phyloP scores from a whole-genome alignment of 2,113 vertebrate genomes.

The Misgurnus mizolepis region DNA sequence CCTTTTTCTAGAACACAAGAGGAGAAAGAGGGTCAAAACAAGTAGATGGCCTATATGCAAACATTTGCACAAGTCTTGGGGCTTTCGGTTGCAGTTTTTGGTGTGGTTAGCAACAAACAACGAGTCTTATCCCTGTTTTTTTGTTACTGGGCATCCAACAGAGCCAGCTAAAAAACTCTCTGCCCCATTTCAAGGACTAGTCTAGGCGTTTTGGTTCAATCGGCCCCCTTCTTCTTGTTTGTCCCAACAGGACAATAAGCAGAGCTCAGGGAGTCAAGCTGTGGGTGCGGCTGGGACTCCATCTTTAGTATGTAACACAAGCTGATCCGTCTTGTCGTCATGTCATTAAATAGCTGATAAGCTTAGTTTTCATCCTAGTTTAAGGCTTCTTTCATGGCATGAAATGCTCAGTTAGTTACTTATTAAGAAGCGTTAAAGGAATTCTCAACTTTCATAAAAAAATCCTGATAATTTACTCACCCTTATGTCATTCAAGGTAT shows the following conservation, averaged over 20 bases:
- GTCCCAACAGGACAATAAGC: constrained; percentile 79
- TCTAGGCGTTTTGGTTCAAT: constrained; percentile 58
- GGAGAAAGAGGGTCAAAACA: neutral
- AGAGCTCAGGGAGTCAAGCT: constrained; percentile 72
- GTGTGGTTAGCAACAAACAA: neutral
- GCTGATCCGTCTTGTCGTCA: constrained; percentile 59
- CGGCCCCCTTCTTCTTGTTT: constrained; percentile 71
- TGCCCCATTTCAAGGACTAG: constrained; percentile 46
- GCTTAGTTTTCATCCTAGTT: constrained; percentile 43
- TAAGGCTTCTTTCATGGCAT: constrained; percentile 61
- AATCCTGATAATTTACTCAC: no score
- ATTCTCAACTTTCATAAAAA: no score
- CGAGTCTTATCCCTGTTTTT: neutral
- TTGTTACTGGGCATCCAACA: constrained; percentile 1
- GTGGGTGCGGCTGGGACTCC: constrained; percentile 67
- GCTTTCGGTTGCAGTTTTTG: neutral
- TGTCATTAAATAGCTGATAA: constrained; percentile 46
- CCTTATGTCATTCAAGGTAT: no score
- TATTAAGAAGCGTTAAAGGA: neutral
- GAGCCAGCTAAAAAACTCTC: neutral
- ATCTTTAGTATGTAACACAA: constrained; percentile 76
- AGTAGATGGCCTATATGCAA: neutral
- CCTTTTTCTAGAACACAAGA: constrained; percentile 2
- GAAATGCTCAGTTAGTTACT: constrained; percentile 31
- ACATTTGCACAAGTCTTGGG: neutral